Conservation (phyloP, 1,140 invertebrate genomes). For the Anoplophora glabripennis region DNA sequence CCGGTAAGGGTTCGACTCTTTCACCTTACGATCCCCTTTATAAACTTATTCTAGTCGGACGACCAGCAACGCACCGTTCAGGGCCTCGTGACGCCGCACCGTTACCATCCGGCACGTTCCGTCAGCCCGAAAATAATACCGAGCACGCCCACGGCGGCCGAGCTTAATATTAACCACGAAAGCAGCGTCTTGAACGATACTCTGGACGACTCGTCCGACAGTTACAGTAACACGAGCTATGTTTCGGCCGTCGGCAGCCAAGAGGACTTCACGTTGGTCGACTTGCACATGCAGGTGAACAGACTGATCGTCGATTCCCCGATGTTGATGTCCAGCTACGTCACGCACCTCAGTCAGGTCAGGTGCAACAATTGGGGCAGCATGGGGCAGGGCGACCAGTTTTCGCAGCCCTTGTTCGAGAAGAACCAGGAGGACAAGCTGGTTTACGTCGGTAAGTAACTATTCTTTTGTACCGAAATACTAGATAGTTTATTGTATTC, state of each 20-base stretch:
- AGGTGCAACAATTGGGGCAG: slow-evolving; percentile 71
- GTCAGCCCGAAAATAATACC: slow-evolving; percentile 32
- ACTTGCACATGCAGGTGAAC: slow-evolving; percentile 93
- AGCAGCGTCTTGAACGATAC: slow-evolving; percentile 34
- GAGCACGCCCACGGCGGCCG: slow-evolving; percentile 1
- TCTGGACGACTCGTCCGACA: slow-evolving; percentile 60
- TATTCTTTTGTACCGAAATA: slow-evolving; percentile 19
- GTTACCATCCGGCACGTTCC: slow-evolving; percentile 33
- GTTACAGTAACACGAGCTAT: slow-evolving; percentile 81
- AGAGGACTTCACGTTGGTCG: slow-evolving; percentile 88
- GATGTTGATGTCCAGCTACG: slow-evolving; percentile 90
- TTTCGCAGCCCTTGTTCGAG: slow-evolving; percentile 71
- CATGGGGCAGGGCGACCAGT: slow-evolving; percentile 67
- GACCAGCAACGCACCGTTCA: slow-evolving; percentile 31
- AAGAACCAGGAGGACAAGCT: slow-evolving; percentile 70
- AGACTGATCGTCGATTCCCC: slow-evolving; percentile 92
- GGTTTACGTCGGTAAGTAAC: slow-evolving; percentile 68
- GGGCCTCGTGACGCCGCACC: slow-evolving; percentile 44
- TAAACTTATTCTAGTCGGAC: slow-evolving; percentile 23
- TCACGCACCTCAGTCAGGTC: slow-evolving; percentile 87
- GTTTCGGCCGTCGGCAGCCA: slow-evolving; percentile 92
- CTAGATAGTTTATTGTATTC: neutral
- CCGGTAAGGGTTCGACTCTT: slow-evolving; percentile 14
- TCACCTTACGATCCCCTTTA: neutral
- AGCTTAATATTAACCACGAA: slow-evolving; percentile 5